Evolutionary conservation across 2,797 vertebrate genomes (phyloP), one percentile per base, ranked within the genome.

Genomic region (Falco peregrinus): DNA sequence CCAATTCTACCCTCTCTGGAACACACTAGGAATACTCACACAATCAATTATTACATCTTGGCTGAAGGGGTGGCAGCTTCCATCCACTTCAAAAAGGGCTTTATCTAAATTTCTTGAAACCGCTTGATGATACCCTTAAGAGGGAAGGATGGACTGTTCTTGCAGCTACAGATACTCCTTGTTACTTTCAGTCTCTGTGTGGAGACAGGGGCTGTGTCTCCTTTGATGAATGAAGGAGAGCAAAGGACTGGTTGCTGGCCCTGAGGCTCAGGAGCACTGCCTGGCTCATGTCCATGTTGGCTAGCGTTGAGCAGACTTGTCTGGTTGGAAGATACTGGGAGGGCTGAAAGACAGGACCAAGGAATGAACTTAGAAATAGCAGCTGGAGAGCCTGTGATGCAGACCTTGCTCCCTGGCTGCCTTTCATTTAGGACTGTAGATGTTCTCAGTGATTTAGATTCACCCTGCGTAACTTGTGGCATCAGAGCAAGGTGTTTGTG

Each of bases 301-400:
- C n/a, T 28, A 12, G 10, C 2, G 2, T 16, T 45, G 63, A 57
- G 37, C 59, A 60, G 71, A 69, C 5, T 16, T 67, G 24, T 25
- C 59, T 94, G 37, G 17, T 5, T 48, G 47, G 43, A 71, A 68
- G 65, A 59, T 21, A n/a, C 33, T 6, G 18, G 20, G 25, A 45
- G 10, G 21, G 24, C 54, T 69, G 71, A 65, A 81, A 61, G 37
- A 43, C 18, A 33, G 41, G 76, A 26, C 25, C 20, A 37, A 53
- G 33, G 22, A 41, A 16, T 4, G 33, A 73, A 43, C n/a, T 51
- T 41, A 28, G n/a, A 33, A 28, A 37, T 1, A 65, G 48, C 13
- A 3, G 20, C 0, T 39, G 45, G 39, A 67, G 21, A 64, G 17
- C n/a, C 19, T 4, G 1, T 0, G 0, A n/a, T 15, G 41, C 13